Evolutionary conservation across 1,140 invertebrate species (phyloP), one percentile per base, ranked within the genome.

Genomic region (Manduca sexta): DNA sequence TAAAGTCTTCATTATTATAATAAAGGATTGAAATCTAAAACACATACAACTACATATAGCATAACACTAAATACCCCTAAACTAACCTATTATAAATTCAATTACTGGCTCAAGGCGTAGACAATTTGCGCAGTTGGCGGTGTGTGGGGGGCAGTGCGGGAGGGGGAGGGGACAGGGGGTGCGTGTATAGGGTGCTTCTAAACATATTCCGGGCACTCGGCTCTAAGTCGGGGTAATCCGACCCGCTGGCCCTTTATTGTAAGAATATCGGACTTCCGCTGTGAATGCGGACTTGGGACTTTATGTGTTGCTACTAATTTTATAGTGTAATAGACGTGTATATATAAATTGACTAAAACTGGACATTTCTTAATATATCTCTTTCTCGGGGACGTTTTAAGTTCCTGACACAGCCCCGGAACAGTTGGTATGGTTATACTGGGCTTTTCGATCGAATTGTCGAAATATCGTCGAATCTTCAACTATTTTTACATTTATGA

Each of bases 11-110:
- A n/a, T n/a, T n/a, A n/a, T n/a, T n/a, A n/a, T n/a, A n/a, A n/a
- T n/a, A n/a, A n/a, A n/a, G n/a, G n/a, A n/a, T n/a, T n/a, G n/a
- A n/a, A n/a, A n/a, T n/a, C n/a, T n/a, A n/a, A n/a, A n/a, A 31
- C 2, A n/a, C 30, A n/a, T 31, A 7, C n/a, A 7, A 8, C 30
- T n/a, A n/a, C n/a, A 5, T 35, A 14, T 5, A 47, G 49, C 48
- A 52, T 70, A 69, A 68, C 63, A 64, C 60, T 72, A 67, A 72
- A 72, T 66, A 69, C 66, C 48, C 60, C 51, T 65, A 69, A 79
- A 79, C 70, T 73, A 77, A 75, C 62, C 74, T 66, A 77, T 82
- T 82, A 82, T 82, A 79, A 82, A 82, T 82, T 82, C 74, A 82
- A 82, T 82, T 78, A 82, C 66, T 62, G 50, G 58, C 64, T 64